These are phyloP conservation scores for Oreochromis spilurus DNA, from an alignment of 2,113 vertebrate genomes.

Conservation along the genomic window DNA sequence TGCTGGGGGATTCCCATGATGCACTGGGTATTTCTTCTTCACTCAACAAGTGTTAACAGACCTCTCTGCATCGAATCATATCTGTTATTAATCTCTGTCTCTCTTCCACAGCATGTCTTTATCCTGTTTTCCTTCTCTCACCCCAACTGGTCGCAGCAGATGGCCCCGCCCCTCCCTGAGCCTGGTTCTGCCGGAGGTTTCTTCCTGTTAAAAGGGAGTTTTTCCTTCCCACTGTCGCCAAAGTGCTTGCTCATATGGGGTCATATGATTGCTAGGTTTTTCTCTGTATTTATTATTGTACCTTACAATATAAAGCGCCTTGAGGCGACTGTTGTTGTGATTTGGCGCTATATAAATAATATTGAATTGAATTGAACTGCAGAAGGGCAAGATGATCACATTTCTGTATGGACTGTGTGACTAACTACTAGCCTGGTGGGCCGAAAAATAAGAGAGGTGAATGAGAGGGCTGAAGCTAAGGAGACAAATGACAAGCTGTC, in stretches of 20 bases:
- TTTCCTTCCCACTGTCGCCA: background rate
- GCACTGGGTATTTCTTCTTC: too few relatives aligned
- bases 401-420: background rate
- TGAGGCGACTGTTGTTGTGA: background rate
- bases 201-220: too few relatives aligned
- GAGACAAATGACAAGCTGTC: slow-evolving; percentile 45
- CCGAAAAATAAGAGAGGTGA: background rate
- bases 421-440: background rate
- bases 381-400: background rate
- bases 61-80: too few relatives aligned
- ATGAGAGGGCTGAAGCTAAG: background rate
- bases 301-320: background rate
- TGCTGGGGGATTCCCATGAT: too few relatives aligned
- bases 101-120: too few relatives aligned
- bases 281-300: background rate
- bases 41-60: too few relatives aligned
- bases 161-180: too few relatives aligned
- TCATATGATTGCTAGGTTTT: background rate
- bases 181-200: too few relatives aligned
- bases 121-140: too few relatives aligned
- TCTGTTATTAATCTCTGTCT: too few relatives aligned
- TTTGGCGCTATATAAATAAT: background rate
- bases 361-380: background rate
- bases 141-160: too few relatives aligned
- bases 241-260: background rate